phyloP scores from a whole-genome alignment of 2,888 invertebrate species.

The Eutolmus rufibarbis region DNA sequence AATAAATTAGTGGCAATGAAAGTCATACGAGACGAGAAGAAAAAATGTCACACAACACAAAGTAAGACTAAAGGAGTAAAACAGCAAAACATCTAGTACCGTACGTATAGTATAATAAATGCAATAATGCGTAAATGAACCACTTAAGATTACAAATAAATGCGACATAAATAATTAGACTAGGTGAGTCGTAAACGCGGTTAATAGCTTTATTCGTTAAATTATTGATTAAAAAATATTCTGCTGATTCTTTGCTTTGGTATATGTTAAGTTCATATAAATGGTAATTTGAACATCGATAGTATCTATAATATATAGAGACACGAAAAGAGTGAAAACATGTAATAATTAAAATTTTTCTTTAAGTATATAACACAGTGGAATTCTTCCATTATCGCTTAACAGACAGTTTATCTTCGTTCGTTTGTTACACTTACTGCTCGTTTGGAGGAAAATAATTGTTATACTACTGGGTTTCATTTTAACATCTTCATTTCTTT shows the following conservation, averaged over 20 bases:
- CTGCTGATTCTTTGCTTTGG: slow-evolving; percentile 7
- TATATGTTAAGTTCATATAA: slow-evolving; percentile 31
- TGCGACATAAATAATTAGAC: slow-evolving; percentile 30
- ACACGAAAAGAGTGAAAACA: slow-evolving; percentile 40
- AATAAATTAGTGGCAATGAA: background rate
- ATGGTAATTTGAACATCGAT: slow-evolving; percentile 41
- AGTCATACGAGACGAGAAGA: background rate
- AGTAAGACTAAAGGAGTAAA: slow-evolving; percentile 20
- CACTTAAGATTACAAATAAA: slow-evolving; percentile 22
- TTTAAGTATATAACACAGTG: slow-evolving; percentile 38
- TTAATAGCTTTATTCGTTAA: slow-evolving; percentile 25
- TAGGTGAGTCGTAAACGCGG: slow-evolving; percentile 9
- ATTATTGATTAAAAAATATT: slow-evolving; percentile 26
- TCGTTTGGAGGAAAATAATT: slow-evolving; percentile 1
- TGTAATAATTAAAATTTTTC: slow-evolving; percentile 38
- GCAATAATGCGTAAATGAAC: slow-evolving; percentile 4
- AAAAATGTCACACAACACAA: slow-evolving; percentile 25
- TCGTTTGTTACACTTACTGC: slow-evolving; percentile 7
- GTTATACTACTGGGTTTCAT: background rate
- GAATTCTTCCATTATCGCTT: slow-evolving; percentile 27
- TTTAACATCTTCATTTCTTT: background rate
- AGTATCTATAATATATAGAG: slow-evolving; percentile 40
- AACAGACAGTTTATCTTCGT: slow-evolving; percentile 17
- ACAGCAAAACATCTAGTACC: slow-evolving; percentile 30
- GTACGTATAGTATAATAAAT: background rate